Conservation (phyloP, 2,888 invertebrate genomes). For the Zhuqinia jingwanae region DNA sequence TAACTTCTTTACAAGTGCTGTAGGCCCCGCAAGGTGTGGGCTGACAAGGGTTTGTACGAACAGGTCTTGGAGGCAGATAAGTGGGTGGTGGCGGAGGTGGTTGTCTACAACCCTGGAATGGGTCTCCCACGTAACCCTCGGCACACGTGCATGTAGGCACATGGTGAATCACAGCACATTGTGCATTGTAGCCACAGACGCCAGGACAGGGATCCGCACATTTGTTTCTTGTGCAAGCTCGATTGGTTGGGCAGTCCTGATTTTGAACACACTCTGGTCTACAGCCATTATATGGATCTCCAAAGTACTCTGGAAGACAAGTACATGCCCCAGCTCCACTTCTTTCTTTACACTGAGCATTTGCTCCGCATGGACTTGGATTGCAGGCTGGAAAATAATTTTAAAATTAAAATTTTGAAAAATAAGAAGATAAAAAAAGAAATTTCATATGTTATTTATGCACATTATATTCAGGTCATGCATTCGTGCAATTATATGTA, state of each 20-base stretch:
- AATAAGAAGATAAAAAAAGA: too few relatives aligned
- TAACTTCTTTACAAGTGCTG: constrained; percentile 79
- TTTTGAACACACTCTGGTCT: constrained; percentile 94
- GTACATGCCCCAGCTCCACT: constrained; percentile 85
- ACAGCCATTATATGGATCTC: constrained; percentile 89
- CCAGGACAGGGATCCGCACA: constrained; percentile 85
- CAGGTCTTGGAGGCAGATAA: constrained; percentile 29
- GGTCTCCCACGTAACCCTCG: constrained; percentile 81
- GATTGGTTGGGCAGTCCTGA: constrained; percentile 89
- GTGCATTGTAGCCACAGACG: constrained; percentile 81
- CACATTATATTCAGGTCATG: too few relatives aligned
- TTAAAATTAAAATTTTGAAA: too few relatives aligned
- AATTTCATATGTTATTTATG: too few relatives aligned
- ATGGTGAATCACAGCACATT: constrained; percentile 86
- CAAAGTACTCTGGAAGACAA: constrained; percentile 88
- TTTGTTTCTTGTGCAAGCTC: constrained; percentile 86
- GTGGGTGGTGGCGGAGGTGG: constrained; percentile 60
- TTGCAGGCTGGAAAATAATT: too few relatives aligned
- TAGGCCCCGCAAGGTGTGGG: constrained; percentile 74
- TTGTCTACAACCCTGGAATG: constrained; percentile 77
- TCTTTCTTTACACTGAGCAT: constrained; percentile 81
- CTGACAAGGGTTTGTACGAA: constrained; percentile 67
- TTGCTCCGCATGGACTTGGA: constrained; percentile 91
- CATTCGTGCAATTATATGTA: too few relatives aligned
- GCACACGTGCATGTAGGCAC: constrained; percentile 87